Evolutionary conservation across 1,140 invertebrate species (phyloP).

Genomic region (Paraescarpia echinospica): DNA sequence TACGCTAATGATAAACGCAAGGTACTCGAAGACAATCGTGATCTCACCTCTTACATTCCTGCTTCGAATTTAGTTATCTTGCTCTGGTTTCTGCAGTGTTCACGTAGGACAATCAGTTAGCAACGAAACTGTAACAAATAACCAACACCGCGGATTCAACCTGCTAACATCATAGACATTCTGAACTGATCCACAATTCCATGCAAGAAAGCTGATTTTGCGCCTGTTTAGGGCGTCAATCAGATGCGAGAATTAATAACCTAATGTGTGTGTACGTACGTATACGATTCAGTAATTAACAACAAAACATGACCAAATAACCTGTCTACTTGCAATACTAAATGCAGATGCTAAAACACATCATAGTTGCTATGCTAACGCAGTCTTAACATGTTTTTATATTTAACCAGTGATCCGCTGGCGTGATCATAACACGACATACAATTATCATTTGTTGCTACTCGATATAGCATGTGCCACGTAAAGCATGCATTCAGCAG

Average conservation of each 20-base stretch:
- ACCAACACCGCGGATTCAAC: too few species aligned
- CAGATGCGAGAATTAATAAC: background rate
- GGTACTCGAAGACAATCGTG: background rate
- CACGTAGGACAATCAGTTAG: background rate
- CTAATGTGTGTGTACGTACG: background rate
- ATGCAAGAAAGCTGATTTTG: background rate
- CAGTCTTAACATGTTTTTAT: background rate
- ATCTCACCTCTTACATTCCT: background rate
- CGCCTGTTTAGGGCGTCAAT: background rate
- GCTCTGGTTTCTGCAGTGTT: background rate
- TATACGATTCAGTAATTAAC: background rate
- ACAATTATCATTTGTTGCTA: background rate
- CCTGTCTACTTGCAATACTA: background rate
- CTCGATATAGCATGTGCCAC: background rate
- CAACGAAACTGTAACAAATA: background rate
- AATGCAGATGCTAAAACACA: background rate
- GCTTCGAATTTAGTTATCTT: background rate
- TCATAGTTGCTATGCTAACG: background rate
- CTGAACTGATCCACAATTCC: background rate
- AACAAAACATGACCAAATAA: background rate
- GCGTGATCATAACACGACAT: background rate
- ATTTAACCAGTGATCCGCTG: background rate
- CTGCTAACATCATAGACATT: background rate
- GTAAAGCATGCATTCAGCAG: too few species aligned
- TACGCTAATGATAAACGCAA: background rate